phyloP scores from a whole-genome alignment of 2,113 vertebrate genomes.

The Menidia beryllina region DNA sequence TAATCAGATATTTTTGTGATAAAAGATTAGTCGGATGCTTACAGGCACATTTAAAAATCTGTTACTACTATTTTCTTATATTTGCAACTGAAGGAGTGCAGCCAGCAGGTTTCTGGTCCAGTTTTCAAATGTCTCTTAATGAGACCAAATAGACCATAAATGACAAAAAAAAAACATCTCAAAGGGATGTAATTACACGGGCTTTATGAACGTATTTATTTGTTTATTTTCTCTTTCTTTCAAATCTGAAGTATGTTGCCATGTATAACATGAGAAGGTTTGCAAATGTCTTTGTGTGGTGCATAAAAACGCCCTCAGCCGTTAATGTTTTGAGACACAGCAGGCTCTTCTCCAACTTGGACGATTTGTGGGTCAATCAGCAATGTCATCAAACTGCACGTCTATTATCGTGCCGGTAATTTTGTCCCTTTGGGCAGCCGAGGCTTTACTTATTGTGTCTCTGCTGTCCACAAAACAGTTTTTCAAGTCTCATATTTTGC shows the following conservation, averaged over 20 bases:
- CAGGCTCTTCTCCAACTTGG: slow-evolving; percentile 21
- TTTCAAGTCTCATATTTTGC: slow-evolving; percentile 41
- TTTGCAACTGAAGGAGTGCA: slow-evolving; percentile 22
- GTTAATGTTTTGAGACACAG: slow-evolving; percentile 18
- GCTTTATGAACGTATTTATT: neutral
- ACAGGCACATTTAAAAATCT: slow-evolving; percentile 5
- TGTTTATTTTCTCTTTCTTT: neutral
- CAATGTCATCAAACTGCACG: slow-evolving; percentile 38
- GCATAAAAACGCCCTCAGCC: slow-evolving; percentile 24
- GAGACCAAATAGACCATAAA: slow-evolving; percentile 10
- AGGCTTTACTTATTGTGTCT: slow-evolving; percentile 30
- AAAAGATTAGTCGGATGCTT: too few species aligned
- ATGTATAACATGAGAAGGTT: neutral
- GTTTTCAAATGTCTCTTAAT: slow-evolving; percentile 23
- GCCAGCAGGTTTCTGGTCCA: too few species aligned
- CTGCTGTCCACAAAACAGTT: slow-evolving; percentile 36
- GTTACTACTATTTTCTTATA: slow-evolving; percentile 14
- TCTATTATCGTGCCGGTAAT: slow-evolving; percentile 39
- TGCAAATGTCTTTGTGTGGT: neutral
- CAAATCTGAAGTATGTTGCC: slow-evolving; percentile 1
- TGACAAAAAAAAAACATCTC: neutral
- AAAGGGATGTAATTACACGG: neutral
- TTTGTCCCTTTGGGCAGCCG: slow-evolving; percentile 31
- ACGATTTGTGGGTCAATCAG: slow-evolving; percentile 47
- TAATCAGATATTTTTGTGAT: slow-evolving; percentile 22